A percentile compares a stretch with the other conserved stretches of the same genome.
phyloP scores from a whole-genome alignment of 2,113 vertebrate genomes.

The Noturus placidus region DNA sequence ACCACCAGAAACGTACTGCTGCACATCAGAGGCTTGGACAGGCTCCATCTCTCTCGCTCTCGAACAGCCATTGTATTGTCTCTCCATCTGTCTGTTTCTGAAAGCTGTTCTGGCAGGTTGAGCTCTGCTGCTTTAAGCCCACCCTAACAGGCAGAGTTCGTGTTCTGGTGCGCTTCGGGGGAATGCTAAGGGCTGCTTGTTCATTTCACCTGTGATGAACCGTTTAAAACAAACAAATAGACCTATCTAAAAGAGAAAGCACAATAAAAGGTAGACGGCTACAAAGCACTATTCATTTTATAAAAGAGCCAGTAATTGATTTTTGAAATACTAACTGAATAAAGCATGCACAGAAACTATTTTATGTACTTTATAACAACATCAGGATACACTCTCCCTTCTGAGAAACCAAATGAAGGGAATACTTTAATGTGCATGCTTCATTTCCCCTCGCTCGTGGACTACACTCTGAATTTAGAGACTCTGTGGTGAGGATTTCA shows the following conservation, averaged over 20 bases:
- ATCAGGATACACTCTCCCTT: no score
- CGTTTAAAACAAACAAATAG: conserved; percentile 9
- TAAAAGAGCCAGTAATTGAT: not conserved
- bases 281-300: conserved; percentile 8
- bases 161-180: not conserved
- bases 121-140: not conserved
- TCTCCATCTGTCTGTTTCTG: conserved; percentile 8
- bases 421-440: no score
- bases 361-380: no score
- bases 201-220: not conserved
- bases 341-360: not conserved
- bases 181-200: conserved; percentile 5
- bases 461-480: no score
- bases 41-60: not conserved
- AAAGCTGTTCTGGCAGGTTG: conserved; percentile 20
- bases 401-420: no score
- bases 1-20: conserved; percentile 6
- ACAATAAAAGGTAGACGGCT: not conserved
- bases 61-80: conserved; percentile 2
- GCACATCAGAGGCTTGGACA: conserved; percentile 31
- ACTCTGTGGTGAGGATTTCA: not conserved
- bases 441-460: no score
- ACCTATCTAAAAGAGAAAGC: not conserved
- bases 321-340: not conserved
- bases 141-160: conserved; percentile 16